phyloP scores from a whole-genome alignment of 2,888 invertebrate genomes.

The Lepidocyrtinus sp. region DNA sequence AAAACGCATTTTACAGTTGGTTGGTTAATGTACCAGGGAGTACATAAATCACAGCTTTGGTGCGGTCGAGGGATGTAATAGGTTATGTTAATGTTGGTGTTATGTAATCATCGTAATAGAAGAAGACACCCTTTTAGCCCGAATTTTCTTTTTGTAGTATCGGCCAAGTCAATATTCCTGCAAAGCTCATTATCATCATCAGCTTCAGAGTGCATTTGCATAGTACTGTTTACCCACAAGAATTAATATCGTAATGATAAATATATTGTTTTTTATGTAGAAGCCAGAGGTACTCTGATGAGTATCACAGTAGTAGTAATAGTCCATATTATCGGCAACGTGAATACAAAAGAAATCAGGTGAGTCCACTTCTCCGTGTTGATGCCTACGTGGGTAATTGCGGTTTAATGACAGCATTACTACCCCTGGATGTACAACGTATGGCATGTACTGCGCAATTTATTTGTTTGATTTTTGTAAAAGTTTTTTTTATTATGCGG shows the following conservation, averaged over 20 bases:
- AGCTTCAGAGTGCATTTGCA: constrained; percentile 16
- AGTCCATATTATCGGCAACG: neutral
- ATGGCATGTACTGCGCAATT: neutral
- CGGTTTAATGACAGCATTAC: neutral
- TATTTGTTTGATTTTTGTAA: neutral
- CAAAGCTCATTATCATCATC: neutral
- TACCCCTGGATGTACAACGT: neutral
- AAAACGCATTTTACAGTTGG: constrained; percentile 37
- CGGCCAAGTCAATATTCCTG: neutral
- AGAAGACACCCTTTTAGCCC: neutral
- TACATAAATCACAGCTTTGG: constrained; percentile 39
- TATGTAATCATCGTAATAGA: neutral
- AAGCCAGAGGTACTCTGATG: neutral
- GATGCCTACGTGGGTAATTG: neutral
- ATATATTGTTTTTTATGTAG: neutral
- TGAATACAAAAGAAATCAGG: neutral
- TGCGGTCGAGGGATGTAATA: neutral
- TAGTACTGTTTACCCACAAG: constrained; percentile 10
- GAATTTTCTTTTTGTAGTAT: neutral
- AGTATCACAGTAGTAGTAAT: neutral
- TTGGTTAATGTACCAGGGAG: constrained; percentile 37
- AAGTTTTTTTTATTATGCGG: neutral
- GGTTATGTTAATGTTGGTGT: neutral
- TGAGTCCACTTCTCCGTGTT: neutral
- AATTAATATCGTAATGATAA: neutral